A percentile compares a stretch with the other conserved stretches of the same genome.
Conservation (phyloP, 1,140 invertebrate species). For the Penaeus japonicus region DNA sequence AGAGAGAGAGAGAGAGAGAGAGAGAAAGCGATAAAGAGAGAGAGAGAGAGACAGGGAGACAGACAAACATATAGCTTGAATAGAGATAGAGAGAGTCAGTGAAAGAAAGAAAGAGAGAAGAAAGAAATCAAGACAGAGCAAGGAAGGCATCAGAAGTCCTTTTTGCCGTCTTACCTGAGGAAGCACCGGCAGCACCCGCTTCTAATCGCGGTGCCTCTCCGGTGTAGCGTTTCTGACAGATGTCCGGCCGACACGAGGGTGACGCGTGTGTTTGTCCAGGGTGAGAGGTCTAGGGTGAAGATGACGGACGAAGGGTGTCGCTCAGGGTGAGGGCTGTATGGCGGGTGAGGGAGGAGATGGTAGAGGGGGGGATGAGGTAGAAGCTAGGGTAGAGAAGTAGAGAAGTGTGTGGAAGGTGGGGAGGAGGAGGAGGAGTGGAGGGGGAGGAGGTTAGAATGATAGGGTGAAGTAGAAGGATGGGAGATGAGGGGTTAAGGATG, state of each 20-base stretch:
- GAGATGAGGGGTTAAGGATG: not conserved
- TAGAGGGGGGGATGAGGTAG: not conserved
- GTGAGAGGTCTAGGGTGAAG: too few species aligned
- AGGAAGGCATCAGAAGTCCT: not conserved
- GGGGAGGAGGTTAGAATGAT: not conserved
- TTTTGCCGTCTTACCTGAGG: not conserved
- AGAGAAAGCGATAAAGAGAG: not conserved
- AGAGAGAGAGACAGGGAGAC: not conserved
- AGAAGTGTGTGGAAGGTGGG: too few species aligned
- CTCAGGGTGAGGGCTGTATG: too few species aligned
- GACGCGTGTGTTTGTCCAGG: too few species aligned
- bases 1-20: not conserved
- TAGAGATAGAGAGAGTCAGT: not conserved
- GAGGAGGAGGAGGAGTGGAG: not conserved
- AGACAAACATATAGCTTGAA: not conserved
- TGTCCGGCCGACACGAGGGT: too few species aligned
- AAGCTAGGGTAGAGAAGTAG: not conserved
- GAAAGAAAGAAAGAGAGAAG: not conserved
- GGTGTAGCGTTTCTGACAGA: too few species aligned
- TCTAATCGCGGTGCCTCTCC: too few species aligned
- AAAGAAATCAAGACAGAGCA: not conserved
- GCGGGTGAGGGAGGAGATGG: not conserved
- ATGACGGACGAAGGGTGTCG: too few species aligned
- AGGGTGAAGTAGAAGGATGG: not conserved
- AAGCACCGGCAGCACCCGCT: too few species aligned